Conservation (phyloP, 2,888 invertebrate genomes). For the Liodrosophila aerea region DNA sequence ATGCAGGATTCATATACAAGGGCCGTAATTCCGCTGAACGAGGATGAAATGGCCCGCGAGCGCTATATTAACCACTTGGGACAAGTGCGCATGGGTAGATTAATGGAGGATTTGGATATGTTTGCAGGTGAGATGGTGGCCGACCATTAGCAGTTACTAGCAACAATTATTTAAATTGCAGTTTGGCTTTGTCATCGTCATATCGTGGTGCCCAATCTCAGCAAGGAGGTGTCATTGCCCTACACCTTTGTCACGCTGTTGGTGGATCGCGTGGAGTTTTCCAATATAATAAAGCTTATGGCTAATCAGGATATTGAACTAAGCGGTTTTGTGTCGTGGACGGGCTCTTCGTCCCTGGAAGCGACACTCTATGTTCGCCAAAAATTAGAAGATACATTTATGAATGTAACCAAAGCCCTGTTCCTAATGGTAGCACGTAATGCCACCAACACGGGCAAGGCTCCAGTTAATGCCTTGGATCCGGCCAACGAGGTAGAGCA, state of each 20-base stretch:
- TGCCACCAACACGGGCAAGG: conserved; percentile 84
- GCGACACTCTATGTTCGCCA: conserved; percentile 88
- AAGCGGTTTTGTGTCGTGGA: conserved; percentile 89
- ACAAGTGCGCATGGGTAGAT: conserved; percentile 86
- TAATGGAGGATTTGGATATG: conserved; percentile 90
- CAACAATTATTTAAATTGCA: conserved; percentile 75
- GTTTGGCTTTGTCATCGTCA: conserved; percentile 89
- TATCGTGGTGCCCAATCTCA: conserved; percentile 85
- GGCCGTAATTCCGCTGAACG: conserved; percentile 86
- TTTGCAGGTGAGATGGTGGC: conserved; percentile 87
- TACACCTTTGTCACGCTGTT: conserved; percentile 88
- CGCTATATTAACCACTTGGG: conserved; percentile 86
- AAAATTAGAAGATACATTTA: conserved; percentile 59
- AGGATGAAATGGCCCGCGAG: conserved; percentile 84
- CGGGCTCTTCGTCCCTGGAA: conserved; percentile 88
- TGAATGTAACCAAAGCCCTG: conserved; percentile 84
- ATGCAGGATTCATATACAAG: conserved; percentile 87
- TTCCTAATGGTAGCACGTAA: conserved; percentile 90
- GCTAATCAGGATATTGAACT: conserved; percentile 86
- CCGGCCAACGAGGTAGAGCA: conserved; percentile 85
- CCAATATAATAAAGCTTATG: conserved; percentile 72
- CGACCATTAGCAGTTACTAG: neutral
- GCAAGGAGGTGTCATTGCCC: conserved; percentile 83
- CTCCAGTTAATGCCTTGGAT: conserved; percentile 84
- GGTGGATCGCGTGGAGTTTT: conserved; percentile 87